These are phyloP conservation scores for Synanthedon andrenaeformis DNA, from an alignment of 2,888 invertebrate species.

Conservation along the genomic window DNA sequence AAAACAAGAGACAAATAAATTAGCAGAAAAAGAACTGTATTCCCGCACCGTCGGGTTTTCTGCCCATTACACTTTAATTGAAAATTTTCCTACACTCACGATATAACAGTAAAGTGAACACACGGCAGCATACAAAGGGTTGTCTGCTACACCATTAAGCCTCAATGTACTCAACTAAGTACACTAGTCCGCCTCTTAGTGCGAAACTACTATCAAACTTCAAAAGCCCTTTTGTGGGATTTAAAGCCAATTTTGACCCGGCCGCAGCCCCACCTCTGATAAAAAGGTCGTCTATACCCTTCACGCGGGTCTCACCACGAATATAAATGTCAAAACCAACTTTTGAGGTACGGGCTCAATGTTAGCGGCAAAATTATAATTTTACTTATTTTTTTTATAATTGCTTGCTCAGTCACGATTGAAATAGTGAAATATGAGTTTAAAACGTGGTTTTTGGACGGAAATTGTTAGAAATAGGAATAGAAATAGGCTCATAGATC, in stretches of 20 bases:
- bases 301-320: constrained; percentile 17
- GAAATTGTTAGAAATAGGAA: too few relatives aligned
- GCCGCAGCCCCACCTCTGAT: constrained; percentile 20
- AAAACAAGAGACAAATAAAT: not conserved
- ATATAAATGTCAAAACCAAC: constrained; percentile 34
- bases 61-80: not conserved
- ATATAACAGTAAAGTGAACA: not conserved
- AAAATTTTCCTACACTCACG: not conserved
- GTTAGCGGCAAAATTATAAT: constrained; percentile 4
- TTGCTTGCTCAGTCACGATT: too few relatives aligned
- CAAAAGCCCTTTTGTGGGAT: constrained; percentile 27
- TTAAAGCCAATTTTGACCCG: constrained; percentile 27
- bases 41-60: too few relatives aligned
- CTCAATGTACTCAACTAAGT: not conserved
- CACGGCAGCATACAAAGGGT: not conserved
- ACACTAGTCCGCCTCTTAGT: constrained; percentile 7
- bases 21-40: not conserved
- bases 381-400: not conserved
- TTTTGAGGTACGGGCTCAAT: constrained; percentile 11
- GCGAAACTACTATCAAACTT: constrained; percentile 19
- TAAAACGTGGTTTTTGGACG: too few relatives aligned
- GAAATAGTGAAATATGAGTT: too few relatives aligned
- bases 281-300: constrained; percentile 39
- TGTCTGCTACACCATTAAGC: not conserved
- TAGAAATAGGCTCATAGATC: too few relatives aligned